These are phyloP conservation scores for Pseudotriccus pelzelni DNA, from an alignment of 2,797 vertebrate genomes.

Conservation along the genomic window DNA sequence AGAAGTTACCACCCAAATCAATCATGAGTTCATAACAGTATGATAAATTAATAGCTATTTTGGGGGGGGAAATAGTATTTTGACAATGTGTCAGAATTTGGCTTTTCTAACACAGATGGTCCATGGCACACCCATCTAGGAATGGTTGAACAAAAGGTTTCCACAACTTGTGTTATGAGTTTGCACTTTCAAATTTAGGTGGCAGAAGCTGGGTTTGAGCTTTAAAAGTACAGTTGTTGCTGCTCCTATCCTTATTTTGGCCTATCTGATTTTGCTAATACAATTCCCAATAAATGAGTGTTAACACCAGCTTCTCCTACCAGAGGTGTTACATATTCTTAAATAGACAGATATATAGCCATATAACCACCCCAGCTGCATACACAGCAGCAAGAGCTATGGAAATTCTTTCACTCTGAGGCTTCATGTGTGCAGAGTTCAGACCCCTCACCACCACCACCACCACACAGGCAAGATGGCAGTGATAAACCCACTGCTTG, in stretches of 20 bases:
- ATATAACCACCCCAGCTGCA: not conserved
- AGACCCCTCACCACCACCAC: not conserved
- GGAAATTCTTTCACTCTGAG: not conserved
- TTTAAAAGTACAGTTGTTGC: not conserved
- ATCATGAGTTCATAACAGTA: not conserved
- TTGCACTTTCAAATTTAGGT: not conserved
- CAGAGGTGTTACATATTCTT: not conserved
- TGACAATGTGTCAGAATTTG: not conserved
- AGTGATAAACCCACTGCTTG: not conserved
- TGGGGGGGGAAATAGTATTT: not conserved
- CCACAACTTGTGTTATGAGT: not conserved
- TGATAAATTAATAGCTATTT: not conserved
- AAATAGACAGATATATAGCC: not conserved
- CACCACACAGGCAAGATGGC: not conserved
- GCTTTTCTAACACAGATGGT: not conserved
- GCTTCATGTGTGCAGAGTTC: accelerated
- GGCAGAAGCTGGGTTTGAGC: not conserved
- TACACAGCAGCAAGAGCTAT: accelerated
- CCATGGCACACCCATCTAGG: not conserved
- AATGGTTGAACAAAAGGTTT: not conserved
- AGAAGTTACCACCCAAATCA: not conserved
- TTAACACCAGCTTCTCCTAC: not conserved
- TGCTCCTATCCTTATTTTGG: not conserved
- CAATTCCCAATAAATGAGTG: not conserved
- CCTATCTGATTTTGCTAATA: not conserved